phyloP scores from a whole-genome alignment of 2,797 vertebrate species.

The Microhierax caerulescens region DNA sequence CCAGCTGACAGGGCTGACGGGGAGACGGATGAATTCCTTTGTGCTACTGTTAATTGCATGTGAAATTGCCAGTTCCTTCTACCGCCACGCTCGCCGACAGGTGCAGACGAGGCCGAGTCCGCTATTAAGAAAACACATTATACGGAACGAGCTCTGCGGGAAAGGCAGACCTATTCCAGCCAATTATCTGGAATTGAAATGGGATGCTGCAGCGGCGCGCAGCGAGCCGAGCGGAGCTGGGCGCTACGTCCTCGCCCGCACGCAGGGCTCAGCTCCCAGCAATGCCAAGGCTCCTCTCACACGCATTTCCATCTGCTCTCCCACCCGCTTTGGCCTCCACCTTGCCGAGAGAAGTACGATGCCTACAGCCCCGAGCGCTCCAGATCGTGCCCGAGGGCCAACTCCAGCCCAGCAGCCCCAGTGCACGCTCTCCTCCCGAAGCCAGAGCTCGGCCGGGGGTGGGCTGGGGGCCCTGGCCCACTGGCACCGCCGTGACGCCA shows the following conservation, averaged over 20 bases:
- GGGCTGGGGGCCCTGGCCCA: not conserved
- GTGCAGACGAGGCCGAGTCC: not conserved
- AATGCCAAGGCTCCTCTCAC: rapidly evolving
- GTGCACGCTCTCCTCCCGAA: no score
- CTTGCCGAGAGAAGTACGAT: rapidly evolving
- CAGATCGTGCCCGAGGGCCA: not conserved
- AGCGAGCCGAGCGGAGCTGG: rapidly evolving
- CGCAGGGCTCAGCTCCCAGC: not conserved
- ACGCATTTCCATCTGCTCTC: not conserved
- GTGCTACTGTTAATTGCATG: not conserved
- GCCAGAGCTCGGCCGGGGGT: no score
- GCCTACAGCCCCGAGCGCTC: rapidly evolving
- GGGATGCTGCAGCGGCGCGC: not conserved
- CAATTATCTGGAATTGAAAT: not conserved
- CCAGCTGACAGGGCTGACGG: rapidly evolving
- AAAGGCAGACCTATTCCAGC: not conserved
- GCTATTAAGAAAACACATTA: not conserved
- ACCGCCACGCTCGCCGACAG: no score
- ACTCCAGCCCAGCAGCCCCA: not conserved
- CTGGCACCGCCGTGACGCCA: rapidly evolving
- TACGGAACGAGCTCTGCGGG: not conserved
- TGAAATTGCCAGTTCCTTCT: not conserved
- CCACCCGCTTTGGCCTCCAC: not conserved
- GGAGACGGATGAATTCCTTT: not conserved
- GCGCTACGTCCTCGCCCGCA: rapidly evolving